Evolutionary conservation across 1,140 invertebrate species (phyloP), one percentile per base, ranked within the genome.

Genomic region (Ganaspis sp.): DNA sequence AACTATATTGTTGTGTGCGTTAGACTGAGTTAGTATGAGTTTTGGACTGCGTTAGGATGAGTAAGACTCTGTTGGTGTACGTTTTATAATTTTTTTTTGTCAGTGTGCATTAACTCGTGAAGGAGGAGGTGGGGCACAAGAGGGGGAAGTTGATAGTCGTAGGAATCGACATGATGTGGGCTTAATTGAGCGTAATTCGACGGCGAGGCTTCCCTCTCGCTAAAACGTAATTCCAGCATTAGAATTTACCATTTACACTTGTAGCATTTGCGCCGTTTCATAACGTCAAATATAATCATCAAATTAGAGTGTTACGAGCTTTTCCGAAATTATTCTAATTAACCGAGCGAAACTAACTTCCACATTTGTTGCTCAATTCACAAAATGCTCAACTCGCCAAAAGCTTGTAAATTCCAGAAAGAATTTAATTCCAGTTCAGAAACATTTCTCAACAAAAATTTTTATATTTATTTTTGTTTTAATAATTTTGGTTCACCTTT

Each of bases 131-230:
- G 12, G 5, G 15, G 12, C 4, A 53, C 5, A 53, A 53, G 29
- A 29, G 19, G 11, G 38, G 17, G 40, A 64, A 64, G 58, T 34
- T 64, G 23, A 64, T 64, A 64, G 58, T 74, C 74, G 79, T 81
- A 71, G 80, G 80, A 83, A 82, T 80, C 74, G 75, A 83, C 81
- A 81, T 76, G 74, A 84, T 82, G 81, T 84, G 78, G 79, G 82
- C 83, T 81, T 84, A 85, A 87, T 86, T 87, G 86, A 84, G 80
- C 78, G 83, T 83, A 85, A 87, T 86, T 86, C 80, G 83, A 80
- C 80, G 72, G 73, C 75, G 78, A 77, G 34, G 69, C 21, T 69
- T 17, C 49, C 19, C 23, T 9, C 26, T 26, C 58, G 58, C 17
- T 40, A 69, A 74, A 58, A 69, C 53, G 73, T 69, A 70, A 64